These are phyloP conservation scores for Tetramorium alpestre DNA, from an alignment of 1,140 invertebrate species.

Conservation along the genomic window DNA sequence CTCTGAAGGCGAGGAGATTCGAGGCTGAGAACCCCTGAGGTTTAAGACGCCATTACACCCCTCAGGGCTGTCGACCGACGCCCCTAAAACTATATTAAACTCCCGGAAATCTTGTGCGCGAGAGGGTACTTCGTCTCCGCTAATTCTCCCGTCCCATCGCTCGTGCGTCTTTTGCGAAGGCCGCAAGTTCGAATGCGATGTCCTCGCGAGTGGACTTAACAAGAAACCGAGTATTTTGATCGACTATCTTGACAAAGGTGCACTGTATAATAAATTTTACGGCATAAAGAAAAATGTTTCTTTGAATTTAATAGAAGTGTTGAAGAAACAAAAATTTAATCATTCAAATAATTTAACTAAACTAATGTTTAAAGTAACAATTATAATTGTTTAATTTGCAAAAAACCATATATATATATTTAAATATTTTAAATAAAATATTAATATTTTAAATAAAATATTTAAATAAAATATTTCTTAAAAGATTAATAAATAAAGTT, in stretches of 20 bases:
- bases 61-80: conserved; percentile 81
- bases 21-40: conserved; percentile 81
- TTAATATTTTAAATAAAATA: no score
- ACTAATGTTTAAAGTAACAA: no score
- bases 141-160: conserved; percentile 76
- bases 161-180: conserved; percentile 31
- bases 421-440: no score
- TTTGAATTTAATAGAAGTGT: no score
- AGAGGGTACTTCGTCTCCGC: conserved; percentile 75
- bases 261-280: not conserved
- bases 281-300: no score
- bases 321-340: no score
- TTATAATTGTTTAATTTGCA: no score
- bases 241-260: conserved; percentile 73
- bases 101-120: conserved; percentile 83
- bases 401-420: no score
- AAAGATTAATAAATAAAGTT: no score
- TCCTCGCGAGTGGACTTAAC: conserved; percentile 61
- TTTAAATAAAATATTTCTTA: no score
- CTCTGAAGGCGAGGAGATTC: conserved; percentile 5
- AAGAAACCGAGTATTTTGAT: conserved; percentile 81
- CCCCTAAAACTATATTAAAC: conserved; percentile 86
- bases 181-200: conserved; percentile 56
- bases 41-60: conserved; percentile 86
- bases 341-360: no score